These are phyloP conservation scores for Lepidostoma basale DNA, from an alignment of 1,140 invertebrate species.

Conservation along the genomic window DNA sequence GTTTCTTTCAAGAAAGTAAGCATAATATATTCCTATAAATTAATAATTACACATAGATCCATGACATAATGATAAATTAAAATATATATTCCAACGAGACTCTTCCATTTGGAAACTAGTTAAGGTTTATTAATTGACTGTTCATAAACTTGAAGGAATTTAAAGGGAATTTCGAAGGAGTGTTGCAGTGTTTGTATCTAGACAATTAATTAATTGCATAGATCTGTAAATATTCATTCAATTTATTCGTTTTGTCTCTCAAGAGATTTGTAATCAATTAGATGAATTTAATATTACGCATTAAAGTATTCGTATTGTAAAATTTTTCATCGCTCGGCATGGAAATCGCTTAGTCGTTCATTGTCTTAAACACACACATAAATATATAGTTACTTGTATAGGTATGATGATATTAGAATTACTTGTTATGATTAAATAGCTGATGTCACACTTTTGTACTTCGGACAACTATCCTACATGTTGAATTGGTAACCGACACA, in stretches of 20 bases:
- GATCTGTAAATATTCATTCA: constrained; percentile 44
- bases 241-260: constrained; percentile 44
- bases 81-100: no score
- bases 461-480: not conserved
- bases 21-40: no score
- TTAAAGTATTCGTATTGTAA: constrained; percentile 35
- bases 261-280: constrained; percentile 45
- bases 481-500: not conserved
- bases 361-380: constrained; percentile 31
- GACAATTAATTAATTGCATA: constrained; percentile 36
- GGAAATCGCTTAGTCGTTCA: constrained; percentile 43
- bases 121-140: no score
- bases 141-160: not conserved
- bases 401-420: constrained; percentile 38
- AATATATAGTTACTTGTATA: constrained; percentile 27
- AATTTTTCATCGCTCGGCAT: constrained; percentile 43
- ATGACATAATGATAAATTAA: no score
- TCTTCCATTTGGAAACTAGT: no score
- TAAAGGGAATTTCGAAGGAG: not conserved
- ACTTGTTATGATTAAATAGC: constrained; percentile 11
- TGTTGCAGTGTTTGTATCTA: constrained; percentile 7
- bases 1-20: no score
- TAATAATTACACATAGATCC: no score
- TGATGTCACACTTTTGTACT: constrained; percentile 9
- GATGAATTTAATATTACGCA: constrained; percentile 42